Percentiles rank a stretch among this genome's conserved stretches.
phyloP scores from a whole-genome alignment of 2,113 vertebrate species.

The Lophotis ruficrista region DNA sequence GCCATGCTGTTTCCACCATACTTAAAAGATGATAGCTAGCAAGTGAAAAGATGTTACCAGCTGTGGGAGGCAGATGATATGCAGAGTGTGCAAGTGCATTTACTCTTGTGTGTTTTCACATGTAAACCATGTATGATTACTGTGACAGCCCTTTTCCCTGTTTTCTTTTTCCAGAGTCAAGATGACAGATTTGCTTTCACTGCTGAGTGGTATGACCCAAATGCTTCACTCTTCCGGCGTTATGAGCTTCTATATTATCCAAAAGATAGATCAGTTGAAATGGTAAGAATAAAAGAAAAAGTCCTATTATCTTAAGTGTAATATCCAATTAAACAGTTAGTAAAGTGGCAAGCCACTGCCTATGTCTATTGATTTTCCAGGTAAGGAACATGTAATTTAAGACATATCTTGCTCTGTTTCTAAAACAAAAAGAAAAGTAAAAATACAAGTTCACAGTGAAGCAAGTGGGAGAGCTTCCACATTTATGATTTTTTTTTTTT shows the following conservation, averaged over 20 bases:
- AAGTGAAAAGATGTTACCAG: background rate
- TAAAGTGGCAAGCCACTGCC: background rate
- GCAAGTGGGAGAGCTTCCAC: background rate
- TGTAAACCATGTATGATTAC: background rate
- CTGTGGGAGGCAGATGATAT: background rate
- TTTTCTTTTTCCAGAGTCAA: slow-evolving; percentile 73
- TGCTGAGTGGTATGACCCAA: slow-evolving; percentile 92
- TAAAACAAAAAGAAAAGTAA: background rate
- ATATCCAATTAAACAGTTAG: background rate
- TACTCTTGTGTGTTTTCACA: background rate
- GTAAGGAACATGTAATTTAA: background rate
- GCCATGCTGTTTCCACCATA: background rate
- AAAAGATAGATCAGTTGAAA: slow-evolving; percentile 90
- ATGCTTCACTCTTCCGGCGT: slow-evolving; percentile 85
- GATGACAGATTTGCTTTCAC: slow-evolving; percentile 91
- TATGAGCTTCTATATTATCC: slow-evolving; percentile 94
- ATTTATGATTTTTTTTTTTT: background rate
- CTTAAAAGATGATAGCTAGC: background rate
- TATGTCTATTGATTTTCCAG: background rate
- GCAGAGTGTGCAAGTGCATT: background rate
- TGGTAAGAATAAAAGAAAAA: slow-evolving; percentile 77
- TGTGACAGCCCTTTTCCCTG: background rate
- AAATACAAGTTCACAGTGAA: background rate
- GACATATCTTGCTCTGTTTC: background rate
- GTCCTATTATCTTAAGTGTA: background rate